These are phyloP conservation scores for Notospermus geniculatus DNA, from an alignment of 1,140 invertebrate species.

Conservation along the genomic window DNA sequence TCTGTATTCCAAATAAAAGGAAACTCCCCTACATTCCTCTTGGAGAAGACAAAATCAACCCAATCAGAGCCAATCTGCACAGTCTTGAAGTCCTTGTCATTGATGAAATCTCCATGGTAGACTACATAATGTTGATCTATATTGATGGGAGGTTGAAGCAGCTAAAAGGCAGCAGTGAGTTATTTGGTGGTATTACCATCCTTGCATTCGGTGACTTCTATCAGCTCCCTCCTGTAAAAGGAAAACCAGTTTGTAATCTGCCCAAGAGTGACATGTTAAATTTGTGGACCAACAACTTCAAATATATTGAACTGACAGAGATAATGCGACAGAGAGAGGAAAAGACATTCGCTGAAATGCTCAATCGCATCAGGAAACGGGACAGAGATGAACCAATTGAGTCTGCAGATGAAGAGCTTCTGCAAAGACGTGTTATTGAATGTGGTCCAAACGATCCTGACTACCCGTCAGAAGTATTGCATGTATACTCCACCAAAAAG, in stretches of 20 bases:
- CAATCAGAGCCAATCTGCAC: neutral
- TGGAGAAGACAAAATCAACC: conserved; percentile 1
- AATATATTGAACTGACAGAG: neutral
- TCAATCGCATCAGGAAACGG: neutral
- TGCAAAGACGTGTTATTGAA: neutral
- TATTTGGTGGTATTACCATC: conserved; percentile 23
- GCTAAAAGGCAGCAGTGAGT: conserved; percentile 4
- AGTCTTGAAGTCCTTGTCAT: conserved; percentile 13
- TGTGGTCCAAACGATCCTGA: neutral
- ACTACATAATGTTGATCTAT: conserved; percentile 15
- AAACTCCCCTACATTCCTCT: neutral
- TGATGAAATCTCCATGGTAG: conserved; percentile 29
- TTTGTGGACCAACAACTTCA: conserved; percentile 12
- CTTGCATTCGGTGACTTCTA: conserved; percentile 25
- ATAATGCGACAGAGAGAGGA: conserved; percentile 5
- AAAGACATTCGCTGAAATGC: neutral
- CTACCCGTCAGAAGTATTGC: neutral
- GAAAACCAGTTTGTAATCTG: too few relatives aligned
- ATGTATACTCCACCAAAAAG: conserved; percentile 13
- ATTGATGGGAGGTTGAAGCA: conserved; percentile 22
- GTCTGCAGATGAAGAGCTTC: neutral
- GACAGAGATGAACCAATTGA: neutral
- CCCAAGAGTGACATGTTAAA: neutral
- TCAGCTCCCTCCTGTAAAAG: conserved; percentile 22
- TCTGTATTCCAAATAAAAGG: neutral